Evolutionary conservation across 2,113 vertebrate species (phyloP).

Genomic region (Neogobius melanostomus): DNA sequence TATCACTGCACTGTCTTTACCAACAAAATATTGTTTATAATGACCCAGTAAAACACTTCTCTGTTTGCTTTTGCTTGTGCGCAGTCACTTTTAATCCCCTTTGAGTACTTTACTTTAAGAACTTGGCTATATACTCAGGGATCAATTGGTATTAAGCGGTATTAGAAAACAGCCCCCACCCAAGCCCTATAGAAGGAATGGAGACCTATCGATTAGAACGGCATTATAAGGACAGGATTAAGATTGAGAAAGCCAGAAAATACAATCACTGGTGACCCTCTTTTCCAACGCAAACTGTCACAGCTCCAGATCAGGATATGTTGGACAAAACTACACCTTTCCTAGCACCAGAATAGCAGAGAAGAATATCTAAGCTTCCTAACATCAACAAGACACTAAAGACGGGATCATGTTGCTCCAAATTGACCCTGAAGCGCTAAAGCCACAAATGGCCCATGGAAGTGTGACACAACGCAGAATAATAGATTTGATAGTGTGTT

Average conservation of each 20-base stretch:
- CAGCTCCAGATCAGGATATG: too few relatives aligned
- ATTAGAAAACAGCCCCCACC: constrained; percentile 21
- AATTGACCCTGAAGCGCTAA: constrained; percentile 33
- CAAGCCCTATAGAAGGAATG: constrained; percentile 1
- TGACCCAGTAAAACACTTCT: not conserved
- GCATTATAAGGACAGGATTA: constrained; percentile 34
- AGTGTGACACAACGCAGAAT: constrained; percentile 60
- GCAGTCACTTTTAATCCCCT: not conserved
- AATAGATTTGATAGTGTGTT: constrained; percentile 68
- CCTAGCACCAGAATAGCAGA: too few relatives aligned
- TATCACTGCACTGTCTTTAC: too few relatives aligned
- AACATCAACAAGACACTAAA: constrained; percentile 24
- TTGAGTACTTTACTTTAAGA: not conserved
- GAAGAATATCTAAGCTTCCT: not conserved
- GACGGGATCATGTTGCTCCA: constrained; percentile 7
- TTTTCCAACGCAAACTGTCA: not conserved
- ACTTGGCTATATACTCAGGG: not conserved
- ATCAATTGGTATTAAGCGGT: constrained; percentile 11
- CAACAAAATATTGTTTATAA: not conserved
- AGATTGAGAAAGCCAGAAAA: constrained; percentile 26
- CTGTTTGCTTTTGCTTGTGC: not conserved
- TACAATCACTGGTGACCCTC: constrained; percentile 18
- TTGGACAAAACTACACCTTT: too few relatives aligned
- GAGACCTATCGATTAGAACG: constrained; percentile 21
- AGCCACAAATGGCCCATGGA: constrained; percentile 62